These are phyloP conservation scores for Sebastes kiyomatsui DNA, from an alignment of 2,797 vertebrate species.

Conservation along the genomic window DNA sequence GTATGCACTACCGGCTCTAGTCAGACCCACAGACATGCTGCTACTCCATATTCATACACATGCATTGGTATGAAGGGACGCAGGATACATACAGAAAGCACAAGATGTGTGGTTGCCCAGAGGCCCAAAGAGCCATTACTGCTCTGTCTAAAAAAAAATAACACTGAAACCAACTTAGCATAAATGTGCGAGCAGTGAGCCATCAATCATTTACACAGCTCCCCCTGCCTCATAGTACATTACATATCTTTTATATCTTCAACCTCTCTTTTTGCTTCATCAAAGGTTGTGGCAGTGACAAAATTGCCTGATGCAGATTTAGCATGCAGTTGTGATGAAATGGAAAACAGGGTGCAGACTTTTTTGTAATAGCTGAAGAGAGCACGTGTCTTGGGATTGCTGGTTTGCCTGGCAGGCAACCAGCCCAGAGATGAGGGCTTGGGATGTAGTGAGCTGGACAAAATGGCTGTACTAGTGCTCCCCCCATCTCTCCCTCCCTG, in stretches of 20 bases:
- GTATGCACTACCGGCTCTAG: slow-evolving; percentile 36
- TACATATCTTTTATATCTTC: slow-evolving; percentile 63
- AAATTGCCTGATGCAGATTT: slow-evolving; percentile 42
- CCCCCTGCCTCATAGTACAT: slow-evolving; percentile 43
- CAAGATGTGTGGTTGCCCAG: slow-evolving; percentile 41
- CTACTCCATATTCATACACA: slow-evolving; percentile 47
- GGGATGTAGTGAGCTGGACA: slow-evolving; percentile 51
- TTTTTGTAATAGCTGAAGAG: slow-evolving; percentile 42
- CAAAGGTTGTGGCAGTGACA: slow-evolving; percentile 34
- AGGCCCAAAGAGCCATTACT: slow-evolving; percentile 55
- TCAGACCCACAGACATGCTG: slow-evolving; percentile 44
- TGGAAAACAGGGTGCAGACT: slow-evolving; percentile 24
- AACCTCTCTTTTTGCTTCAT: slow-evolving; percentile 32
- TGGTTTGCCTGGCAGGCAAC: slow-evolving; percentile 60
- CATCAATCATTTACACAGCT: slow-evolving; percentile 73
- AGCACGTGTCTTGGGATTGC: slow-evolving; percentile 46
- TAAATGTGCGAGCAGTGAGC: slow-evolving; percentile 56
- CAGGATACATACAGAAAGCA: slow-evolving; percentile 46
- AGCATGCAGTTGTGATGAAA: slow-evolving; percentile 40
- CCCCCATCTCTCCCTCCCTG: neutral
- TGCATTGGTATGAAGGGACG: slow-evolving; percentile 28
- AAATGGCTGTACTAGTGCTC: slow-evolving; percentile 40
- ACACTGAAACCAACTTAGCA: slow-evolving; percentile 58
- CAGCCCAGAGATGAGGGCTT: slow-evolving; percentile 49
- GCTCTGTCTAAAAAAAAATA: slow-evolving; percentile 44